Conservation (phyloP, 1,140 invertebrate species). For the Eurosta solidaginis region DNA sequence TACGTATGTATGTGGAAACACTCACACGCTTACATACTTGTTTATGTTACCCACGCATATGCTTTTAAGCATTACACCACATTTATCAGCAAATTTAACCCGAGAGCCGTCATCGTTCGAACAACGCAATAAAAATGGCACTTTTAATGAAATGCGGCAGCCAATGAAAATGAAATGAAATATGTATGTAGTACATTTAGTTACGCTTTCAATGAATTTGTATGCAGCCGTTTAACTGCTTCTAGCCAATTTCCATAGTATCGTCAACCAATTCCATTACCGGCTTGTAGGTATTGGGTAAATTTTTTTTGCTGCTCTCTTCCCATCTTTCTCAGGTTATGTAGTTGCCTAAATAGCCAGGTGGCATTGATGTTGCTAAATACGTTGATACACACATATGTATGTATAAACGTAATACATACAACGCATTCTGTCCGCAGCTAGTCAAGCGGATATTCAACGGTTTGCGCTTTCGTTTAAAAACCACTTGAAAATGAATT, state of each 20-base stretch:
- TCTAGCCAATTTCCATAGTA: background rate
- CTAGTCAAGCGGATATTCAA: background rate
- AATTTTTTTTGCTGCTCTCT: no score
- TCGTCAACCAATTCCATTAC: background rate
- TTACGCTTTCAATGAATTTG: background rate
- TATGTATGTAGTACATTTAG: no score
- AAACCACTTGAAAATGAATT: conserved; percentile 32
- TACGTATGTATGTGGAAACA: background rate
- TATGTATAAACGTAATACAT: no score
- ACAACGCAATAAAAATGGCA: background rate
- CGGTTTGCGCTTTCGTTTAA: conserved; percentile 22
- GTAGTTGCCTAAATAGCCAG: no score
- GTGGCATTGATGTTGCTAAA: no score
- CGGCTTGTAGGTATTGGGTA: background rate
- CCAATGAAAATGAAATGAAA: no score
- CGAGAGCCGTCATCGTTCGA: background rate
- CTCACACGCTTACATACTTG: background rate
- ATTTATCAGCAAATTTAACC: conserved; percentile 23
- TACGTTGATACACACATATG: no score
- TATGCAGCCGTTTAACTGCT: background rate
- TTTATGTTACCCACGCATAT: background rate
- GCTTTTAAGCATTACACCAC: background rate
- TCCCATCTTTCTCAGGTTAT: background rate
- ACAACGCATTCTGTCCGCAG: background rate
- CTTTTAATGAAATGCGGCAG: background rate